Evolutionary conservation across 37 sponge, comb jelly and placozoan genomes (phyloP).

Genomic region (Crambe crambe): DNA sequence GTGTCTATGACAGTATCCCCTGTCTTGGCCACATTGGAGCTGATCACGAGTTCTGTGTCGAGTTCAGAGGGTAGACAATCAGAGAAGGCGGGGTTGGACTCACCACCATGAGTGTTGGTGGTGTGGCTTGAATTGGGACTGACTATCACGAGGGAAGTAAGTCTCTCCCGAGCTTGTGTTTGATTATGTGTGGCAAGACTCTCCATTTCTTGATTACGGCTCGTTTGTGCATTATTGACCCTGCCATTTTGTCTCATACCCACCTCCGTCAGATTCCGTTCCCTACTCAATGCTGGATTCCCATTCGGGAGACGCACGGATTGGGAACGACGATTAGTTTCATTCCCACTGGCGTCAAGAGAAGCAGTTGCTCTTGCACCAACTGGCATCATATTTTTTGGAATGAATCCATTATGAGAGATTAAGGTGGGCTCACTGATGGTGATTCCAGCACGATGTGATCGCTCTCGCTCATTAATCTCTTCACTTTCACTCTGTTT

Average conservation of each 20-base stretch:
- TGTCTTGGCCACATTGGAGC: background rate
- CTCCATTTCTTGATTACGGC: background rate
- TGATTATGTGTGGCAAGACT: background rate
- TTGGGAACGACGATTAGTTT: background rate
- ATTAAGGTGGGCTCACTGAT: conserved; percentile 35
- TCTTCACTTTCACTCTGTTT: background rate
- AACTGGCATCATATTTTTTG: conserved; percentile 8
- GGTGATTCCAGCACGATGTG: background rate
- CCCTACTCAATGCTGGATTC: background rate
- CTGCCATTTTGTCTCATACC: background rate
- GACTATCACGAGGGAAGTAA: background rate
- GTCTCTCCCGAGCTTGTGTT: background rate
- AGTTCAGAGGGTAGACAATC: background rate
- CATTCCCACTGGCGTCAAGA: background rate
- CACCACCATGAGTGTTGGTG: background rate
- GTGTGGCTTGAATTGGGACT: background rate
- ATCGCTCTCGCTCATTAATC: no score
- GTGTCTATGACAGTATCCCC: conserved; percentile 30
- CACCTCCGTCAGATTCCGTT: background rate
- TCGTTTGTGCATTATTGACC: background rate
- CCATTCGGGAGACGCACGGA: background rate
- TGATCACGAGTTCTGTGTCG: background rate
- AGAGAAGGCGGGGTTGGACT: background rate
- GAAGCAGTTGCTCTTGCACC: background rate
- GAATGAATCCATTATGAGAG: conserved; percentile 22